Base-by-base conservation (phyloP, 2,888 invertebrate genomes). In the Polia nebulosa region DNA sequence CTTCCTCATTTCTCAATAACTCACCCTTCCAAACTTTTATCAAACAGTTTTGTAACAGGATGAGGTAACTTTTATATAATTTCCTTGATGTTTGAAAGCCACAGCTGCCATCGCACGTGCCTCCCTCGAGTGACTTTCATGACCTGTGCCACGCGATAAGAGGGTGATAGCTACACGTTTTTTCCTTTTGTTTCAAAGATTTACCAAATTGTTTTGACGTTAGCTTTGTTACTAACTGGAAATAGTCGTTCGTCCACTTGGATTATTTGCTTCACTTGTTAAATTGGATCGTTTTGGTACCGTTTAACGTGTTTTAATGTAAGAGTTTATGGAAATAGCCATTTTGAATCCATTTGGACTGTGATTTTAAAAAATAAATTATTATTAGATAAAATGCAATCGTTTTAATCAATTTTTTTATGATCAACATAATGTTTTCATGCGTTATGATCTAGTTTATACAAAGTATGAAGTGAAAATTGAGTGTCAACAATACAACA, bases 91-190 rank as follows among this genome's bases (percentile, higher is more conserved):
- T 56, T 61, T 61, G 57, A 13, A 57, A 58, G 45, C 60, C 41
- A 49, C 36, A 49, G 15, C 13, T 22, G 27, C 13, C 22, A 9
- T 78, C 70, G 45, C 52, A 49, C 76, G 47, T 51, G 70, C 44
- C 57, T 39, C 70, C 65, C 70, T 76, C 65, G 49, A 76, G 32
- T 76, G 63, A 76, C 45, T 80, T 80, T 76, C 65, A 76, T 78
- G 76, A 64, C 53, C 80, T 60, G 44, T 47, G 47, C 56, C 47
- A 47, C 47, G 47, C 76, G 76, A 69, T 77, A 75, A 75, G 62
- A 76, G 58, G 20, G 39, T 53, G 34, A 61, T 53, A 3, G 8
- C 20, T 20, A 49, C 34, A 59, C n/a, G 17, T 44, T 61, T 49
- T 60, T 62, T 59, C 29, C 20, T 58, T 72, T 61, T 56, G 45